These are phyloP conservation scores for Limenitis camilla DNA, from an alignment of 2,888 invertebrate genomes.

Conservation along the genomic window DNA sequence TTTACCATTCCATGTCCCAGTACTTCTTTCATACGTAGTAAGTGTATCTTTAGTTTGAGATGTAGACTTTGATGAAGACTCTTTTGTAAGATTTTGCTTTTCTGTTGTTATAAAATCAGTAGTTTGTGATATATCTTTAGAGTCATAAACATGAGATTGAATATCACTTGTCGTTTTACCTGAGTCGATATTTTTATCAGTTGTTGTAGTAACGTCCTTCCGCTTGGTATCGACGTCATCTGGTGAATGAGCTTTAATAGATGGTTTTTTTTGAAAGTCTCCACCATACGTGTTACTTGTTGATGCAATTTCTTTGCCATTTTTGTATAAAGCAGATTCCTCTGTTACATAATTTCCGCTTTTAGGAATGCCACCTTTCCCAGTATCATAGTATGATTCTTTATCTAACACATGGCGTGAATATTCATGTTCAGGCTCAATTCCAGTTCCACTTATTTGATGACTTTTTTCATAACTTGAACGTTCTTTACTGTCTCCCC, in stretches of 20 bases:
- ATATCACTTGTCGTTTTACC: slow-evolving; percentile 43
- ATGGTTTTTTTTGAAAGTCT: slow-evolving; percentile 60
- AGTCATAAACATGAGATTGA: slow-evolving; percentile 39
- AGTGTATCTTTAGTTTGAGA: slow-evolving; percentile 58
- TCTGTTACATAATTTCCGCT: slow-evolving; percentile 58
- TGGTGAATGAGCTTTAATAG: slow-evolving; percentile 51
- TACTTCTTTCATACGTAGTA: slow-evolving; percentile 63
- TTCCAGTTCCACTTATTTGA: slow-evolving; percentile 70
- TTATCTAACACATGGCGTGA: slow-evolving; percentile 70
- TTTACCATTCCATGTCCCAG: slow-evolving; percentile 75
- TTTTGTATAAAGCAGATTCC: slow-evolving; percentile 58
- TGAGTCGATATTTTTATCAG: slow-evolving; percentile 37
- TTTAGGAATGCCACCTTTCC: slow-evolving; percentile 69
- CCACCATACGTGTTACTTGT: slow-evolving; percentile 61
- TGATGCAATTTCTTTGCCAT: slow-evolving; percentile 64
- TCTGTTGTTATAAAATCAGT: slow-evolving; percentile 61
- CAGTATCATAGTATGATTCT: slow-evolving; percentile 74
- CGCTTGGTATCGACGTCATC: slow-evolving; percentile 43
- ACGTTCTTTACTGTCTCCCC: slow-evolving; percentile 70
- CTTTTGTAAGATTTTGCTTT: slow-evolving; percentile 63
- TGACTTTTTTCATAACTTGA: slow-evolving; percentile 71
- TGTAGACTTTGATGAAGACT: slow-evolving; percentile 45
- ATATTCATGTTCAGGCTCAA: slow-evolving; percentile 74
- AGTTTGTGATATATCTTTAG: slow-evolving; percentile 45
- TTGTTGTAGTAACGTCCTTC: slow-evolving; percentile 37